Evolutionary conservation across 2,113 vertebrate species (phyloP).

Genomic region (Tricholaema leucomelas): DNA sequence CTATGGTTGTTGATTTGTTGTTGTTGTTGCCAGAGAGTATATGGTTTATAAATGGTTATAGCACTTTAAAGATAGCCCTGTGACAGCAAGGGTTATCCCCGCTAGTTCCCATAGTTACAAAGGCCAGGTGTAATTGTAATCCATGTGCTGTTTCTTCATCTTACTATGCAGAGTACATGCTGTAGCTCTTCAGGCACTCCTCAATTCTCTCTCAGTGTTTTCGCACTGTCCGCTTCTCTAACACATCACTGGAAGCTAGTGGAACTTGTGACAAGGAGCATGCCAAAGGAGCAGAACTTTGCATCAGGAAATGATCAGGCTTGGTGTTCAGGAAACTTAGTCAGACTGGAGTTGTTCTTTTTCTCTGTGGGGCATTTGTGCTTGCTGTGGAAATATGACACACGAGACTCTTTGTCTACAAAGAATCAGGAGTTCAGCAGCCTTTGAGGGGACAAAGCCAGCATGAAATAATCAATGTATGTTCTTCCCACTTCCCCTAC

Average conservation of each 20-base stretch:
- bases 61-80: background rate
- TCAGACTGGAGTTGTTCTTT: fast-evolving
- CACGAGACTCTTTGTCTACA: background rate
- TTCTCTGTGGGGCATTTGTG: background rate
- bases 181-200: background rate
- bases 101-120: background rate
- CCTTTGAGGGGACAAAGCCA: background rate
- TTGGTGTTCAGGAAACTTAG: background rate
- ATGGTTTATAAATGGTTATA: background rate
- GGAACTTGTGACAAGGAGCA: fast-evolving
- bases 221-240: fast-evolving
- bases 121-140: background rate
- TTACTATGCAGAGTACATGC: fast-evolving
- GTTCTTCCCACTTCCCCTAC: background rate
- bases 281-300: background rate
- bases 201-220: background rate
- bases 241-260: background rate
- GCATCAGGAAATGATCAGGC: fast-evolving
- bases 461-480: background rate
- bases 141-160: background rate
- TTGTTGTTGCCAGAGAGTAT: background rate
- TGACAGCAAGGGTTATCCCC: fast-evolving
- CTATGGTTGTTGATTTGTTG: background rate
- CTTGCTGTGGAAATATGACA: background rate
- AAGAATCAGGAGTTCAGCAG: background rate